Evolutionary conservation across 37 sponge, comb jelly and placozoan species (phyloP).

Genomic region (Bolinopsis microptera): DNA sequence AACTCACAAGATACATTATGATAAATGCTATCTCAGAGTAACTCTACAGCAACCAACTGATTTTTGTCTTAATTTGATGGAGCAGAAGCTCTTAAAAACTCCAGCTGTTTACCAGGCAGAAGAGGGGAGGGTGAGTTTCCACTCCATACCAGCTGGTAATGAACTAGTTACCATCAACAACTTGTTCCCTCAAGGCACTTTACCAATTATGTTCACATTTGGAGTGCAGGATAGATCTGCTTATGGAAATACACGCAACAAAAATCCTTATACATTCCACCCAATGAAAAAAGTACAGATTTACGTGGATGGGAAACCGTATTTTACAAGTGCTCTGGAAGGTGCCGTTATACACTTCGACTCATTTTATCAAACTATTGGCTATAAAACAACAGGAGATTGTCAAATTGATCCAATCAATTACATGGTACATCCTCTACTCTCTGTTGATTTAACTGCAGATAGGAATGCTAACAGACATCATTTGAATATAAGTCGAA

Average conservation of each 20-base stretch:
- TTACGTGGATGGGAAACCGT: background rate
- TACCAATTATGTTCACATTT: background rate
- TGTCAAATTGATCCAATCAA: background rate
- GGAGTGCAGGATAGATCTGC: slow-evolving; percentile 15
- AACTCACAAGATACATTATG: background rate
- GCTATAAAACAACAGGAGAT: background rate
- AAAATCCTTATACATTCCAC: slow-evolving; percentile 11
- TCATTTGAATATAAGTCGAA: background rate
- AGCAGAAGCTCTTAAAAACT: too few species aligned
- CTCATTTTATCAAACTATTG: background rate
- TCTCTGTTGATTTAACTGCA: slow-evolving; percentile 1
- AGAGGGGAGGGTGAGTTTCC: too few species aligned
- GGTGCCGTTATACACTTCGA: background rate
- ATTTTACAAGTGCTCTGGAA: background rate
- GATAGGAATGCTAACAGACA: background rate
- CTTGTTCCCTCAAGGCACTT: background rate
- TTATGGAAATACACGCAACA: slow-evolving; percentile 29
- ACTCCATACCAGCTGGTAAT: too few species aligned
- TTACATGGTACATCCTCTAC: background rate
- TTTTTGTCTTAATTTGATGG: slow-evolving; percentile 9
- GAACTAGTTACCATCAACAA: background rate
- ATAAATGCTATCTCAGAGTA: background rate
- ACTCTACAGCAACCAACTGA: slow-evolving; percentile 33
- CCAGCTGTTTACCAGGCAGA: too few species aligned
- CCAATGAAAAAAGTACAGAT: background rate